Conservation (phyloP, 1,140 invertebrate species). For the Calliphora vicina region DNA sequence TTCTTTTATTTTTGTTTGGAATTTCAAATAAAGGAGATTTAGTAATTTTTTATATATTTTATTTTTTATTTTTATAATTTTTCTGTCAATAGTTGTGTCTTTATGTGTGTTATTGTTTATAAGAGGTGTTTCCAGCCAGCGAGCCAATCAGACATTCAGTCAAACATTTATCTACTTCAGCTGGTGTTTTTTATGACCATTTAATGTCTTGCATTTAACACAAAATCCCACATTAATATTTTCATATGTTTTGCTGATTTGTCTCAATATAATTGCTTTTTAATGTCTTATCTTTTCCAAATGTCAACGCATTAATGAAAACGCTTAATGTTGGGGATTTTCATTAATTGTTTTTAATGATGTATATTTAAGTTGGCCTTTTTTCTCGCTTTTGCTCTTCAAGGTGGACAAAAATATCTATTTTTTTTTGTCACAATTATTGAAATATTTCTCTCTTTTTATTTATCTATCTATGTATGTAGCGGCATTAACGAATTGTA, state of each 20-base stretch:
- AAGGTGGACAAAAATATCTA: too few relatives aligned
- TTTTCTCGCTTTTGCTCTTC: background rate
- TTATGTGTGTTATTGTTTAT: background rate
- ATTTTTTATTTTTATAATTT: background rate
- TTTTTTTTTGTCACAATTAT: background rate
- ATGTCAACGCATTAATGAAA: conserved; percentile 14
- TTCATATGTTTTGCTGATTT: conserved; percentile 15
- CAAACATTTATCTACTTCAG: conserved; percentile 1
- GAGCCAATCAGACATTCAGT: background rate
- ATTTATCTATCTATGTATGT: background rate
- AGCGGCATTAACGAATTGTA: background rate
- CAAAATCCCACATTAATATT: conserved; percentile 11
- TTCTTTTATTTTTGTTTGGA: background rate
- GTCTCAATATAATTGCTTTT: conserved; percentile 7
- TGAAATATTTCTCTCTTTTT: background rate
- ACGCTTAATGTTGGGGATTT: background rate
- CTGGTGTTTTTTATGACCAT: conserved; percentile 14
- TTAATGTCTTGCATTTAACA: conserved; percentile 15
- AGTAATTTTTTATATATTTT: background rate
- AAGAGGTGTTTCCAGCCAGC: background rate
- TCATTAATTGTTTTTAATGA: conserved; percentile 12
- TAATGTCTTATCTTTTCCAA: conserved; percentile 14
- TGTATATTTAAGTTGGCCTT: background rate
- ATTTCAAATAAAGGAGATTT: background rate
- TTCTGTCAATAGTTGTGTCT: background rate